These are phyloP conservation scores for Uloborus diversus DNA, from an alignment of 1,140 invertebrate species.

Conservation along the genomic window DNA sequence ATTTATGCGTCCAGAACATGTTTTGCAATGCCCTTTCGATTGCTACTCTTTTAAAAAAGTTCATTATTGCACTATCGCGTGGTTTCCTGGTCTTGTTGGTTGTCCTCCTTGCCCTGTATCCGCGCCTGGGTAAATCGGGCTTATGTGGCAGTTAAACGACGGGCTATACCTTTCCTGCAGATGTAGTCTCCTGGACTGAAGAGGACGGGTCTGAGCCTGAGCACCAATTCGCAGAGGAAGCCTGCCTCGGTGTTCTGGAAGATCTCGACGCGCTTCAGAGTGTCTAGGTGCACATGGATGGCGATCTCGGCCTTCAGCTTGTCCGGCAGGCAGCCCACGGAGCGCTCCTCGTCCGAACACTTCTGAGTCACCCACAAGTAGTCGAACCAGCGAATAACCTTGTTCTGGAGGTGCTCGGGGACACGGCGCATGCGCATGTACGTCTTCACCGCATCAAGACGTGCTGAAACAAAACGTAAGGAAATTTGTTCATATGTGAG, in stretches of 20 bases:
- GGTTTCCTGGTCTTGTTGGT: no score
- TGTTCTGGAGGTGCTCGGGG: constrained; percentile 92
- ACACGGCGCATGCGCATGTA: constrained; percentile 97
- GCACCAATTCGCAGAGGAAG: constrained; percentile 96
- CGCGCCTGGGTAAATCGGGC: no score
- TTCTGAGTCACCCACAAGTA: constrained; percentile 98
- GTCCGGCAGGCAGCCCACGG: constrained; percentile 93
- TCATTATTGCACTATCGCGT: no score
- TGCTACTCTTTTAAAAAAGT: no score
- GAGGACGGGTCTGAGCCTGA: constrained; percentile 90
- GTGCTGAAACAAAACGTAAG: constrained; percentile 77
- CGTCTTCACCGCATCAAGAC: constrained; percentile 96
- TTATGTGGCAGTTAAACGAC: no score
- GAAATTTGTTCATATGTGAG: no score
- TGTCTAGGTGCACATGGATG: constrained; percentile 98
- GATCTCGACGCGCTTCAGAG: constrained; percentile 96
- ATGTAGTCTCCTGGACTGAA: constrained; percentile 99
- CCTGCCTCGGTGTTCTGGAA: constrained; percentile 99
- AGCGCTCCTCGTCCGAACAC: constrained; percentile 95
- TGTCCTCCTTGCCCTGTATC: no score
- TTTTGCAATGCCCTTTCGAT: no score
- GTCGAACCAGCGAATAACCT: constrained; percentile 99
- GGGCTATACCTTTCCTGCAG: constrained; percentile 98
- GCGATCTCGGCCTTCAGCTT: constrained; percentile 99
- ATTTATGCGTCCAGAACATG: no score